Evolutionary conservation across 2,113 vertebrate species (phyloP).

Genomic region (Oxygymnocypris stewartii): DNA sequence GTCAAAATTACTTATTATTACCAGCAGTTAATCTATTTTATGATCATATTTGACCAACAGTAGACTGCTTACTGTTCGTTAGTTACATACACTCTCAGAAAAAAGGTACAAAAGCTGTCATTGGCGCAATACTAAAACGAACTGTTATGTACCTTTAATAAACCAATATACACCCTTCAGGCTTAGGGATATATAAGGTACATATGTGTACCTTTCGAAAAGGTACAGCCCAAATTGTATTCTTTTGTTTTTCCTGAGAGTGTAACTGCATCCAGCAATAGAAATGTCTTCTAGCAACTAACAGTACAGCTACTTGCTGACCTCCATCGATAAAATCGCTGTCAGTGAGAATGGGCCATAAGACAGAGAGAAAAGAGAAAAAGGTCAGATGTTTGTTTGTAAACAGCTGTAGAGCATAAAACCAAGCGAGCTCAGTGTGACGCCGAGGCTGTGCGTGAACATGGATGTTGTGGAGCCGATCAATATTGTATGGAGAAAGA

Average conservation of each 20-base stretch:
- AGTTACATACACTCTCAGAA: neutral
- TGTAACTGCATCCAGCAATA: neutral
- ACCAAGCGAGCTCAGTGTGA: conserved; percentile 58
- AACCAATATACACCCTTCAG: no score
- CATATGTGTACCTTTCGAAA: neutral
- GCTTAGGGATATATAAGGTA: no score
- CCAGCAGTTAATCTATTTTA: neutral
- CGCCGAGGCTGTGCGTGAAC: conserved; percentile 64
- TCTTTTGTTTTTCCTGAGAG: neutral
- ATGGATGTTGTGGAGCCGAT: conserved; percentile 64
- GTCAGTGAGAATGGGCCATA: neutral
- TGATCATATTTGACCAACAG: neutral
- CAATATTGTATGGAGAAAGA: conserved; percentile 58
- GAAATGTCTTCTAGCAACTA: neutral
- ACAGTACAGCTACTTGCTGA: neutral
- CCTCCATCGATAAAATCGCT: neutral
- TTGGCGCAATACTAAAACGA: no score
- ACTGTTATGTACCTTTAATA: no score
- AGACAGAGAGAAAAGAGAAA: conserved; percentile 23
- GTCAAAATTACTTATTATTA: neutral
- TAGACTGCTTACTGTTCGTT: no score
- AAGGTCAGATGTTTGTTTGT: conserved; percentile 64
- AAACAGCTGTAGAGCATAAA: conserved; percentile 69
- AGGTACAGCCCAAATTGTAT: neutral
- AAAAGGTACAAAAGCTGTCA: no score